Base-by-base conservation (phyloP, 2,888 invertebrate genomes). In the Coenonympha glycerion region DNA sequence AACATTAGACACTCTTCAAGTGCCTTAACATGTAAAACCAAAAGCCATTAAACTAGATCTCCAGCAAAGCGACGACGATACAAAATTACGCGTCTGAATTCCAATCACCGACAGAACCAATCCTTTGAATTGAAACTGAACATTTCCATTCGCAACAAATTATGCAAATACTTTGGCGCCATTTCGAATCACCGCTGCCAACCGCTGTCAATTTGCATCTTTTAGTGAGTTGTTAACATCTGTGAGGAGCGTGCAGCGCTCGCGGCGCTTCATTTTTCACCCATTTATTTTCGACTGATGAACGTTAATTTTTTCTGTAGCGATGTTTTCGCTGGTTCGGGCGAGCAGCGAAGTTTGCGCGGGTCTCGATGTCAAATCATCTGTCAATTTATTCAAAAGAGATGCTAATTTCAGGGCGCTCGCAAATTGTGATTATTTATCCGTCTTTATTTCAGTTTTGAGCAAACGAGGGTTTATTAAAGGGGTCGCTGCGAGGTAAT, bases 131-230 rank as follows among this genome's bases (percentile, higher is more conserved):
- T 61, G 57, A 61, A 58, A 61, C 62, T 62, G 65, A 64, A 66
- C 64, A 71, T 71, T 71, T 76, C 71, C 72, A 76, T 80, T 79
- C 69, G 71, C 63, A 64, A 60, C 65, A 66, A 78, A 84, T 86
- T 83, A 86, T 85, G 82, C 68, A 77, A 80, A 85, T 80, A 60
- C 66, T 63, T 72, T 72, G 76, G 76, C 72, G 81, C 78, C 83
- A 80, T 84, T 84, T 82, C 68, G 74, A 76, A 78, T 76, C 82
- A 79, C 70, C 69, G 75, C 74, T 71, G 76, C 73, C 79, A 82
- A 80, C 82, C 76, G 82, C 68, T 74, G 72, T 62, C 80, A 80
- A 85, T 86, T 85, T 85, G 76, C 85, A 85, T 85, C 80, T 76
- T 68, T 82, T 79, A 81, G 71, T 59, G 62, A 73, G 68, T 81